Evolutionary conservation across 2,797 vertebrate genomes (phyloP).

Genomic region (Spea hammondii): DNA sequence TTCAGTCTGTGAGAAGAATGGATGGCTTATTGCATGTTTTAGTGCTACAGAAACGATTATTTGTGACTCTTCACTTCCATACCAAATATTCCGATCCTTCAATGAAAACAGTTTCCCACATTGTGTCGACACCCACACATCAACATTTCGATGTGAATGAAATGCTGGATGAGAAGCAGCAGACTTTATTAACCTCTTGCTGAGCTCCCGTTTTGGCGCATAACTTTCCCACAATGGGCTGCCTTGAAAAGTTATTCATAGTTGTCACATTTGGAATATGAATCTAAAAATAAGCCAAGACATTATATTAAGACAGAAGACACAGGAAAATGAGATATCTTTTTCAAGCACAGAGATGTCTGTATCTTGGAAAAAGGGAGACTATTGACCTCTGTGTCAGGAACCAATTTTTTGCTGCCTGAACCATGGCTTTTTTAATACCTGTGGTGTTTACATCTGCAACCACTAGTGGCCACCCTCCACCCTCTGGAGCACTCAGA

Average conservation of each 20-base stretch:
- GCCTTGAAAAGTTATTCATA: conserved; percentile 49
- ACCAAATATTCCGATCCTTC: conserved; percentile 82
- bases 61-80: conserved; percentile 88
- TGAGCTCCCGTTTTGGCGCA: conserved; percentile 58
- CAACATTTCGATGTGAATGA: conserved; percentile 67
- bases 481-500: no score
- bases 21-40: conserved; percentile 80
- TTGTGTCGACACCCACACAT: conserved; percentile 83
- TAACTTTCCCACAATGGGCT: conserved; percentile 53
- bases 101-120: conserved; percentile 89
- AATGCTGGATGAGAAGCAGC: conserved; percentile 62
- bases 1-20: conserved; percentile 81
- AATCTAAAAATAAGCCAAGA: conserved; percentile 46
- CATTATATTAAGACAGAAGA: conserved; percentile 18
- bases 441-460: no score
- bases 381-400: background rate
- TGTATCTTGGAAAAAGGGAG: conserved; percentile 17
- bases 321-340: conserved; percentile 6
- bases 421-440: no score
- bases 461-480: no score
- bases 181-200: conserved; percentile 65
- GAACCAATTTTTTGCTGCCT: no score
- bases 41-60: conserved; percentile 83
- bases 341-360: conserved; percentile 13
- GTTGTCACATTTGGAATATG: conserved; percentile 28